Evolutionary conservation across 1,140 invertebrate species (phyloP), one percentile per base, ranked within the genome.

Genomic region (Cataglyphis hispanica): DNA sequence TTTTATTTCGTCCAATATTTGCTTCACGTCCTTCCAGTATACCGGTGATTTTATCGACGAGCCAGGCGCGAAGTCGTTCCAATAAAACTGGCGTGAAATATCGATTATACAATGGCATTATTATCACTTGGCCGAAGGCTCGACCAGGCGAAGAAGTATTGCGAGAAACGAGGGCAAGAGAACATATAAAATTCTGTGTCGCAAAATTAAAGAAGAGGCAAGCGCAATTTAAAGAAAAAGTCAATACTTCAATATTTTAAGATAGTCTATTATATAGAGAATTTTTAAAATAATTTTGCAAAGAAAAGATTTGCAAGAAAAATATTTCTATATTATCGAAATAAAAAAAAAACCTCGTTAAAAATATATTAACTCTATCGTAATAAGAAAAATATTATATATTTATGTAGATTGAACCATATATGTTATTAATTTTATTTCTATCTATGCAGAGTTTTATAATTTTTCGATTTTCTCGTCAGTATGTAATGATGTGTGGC

Each of bases 1-100:
- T 37, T 81, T 81, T 58, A 60, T 60, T 81, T 72, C 53, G 25
- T 60, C 19, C 66, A 25, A n/a, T 81, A 81, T 81, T 81, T 81
- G 34, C 58, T 70, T 81, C 50, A 7, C 66, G 25, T 34, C 60
- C 25, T 16, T 58, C 25, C 37, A 27, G 8, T 58, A 70, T 58
- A 50, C 43, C 53, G 3, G 16, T 19, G 22, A 80, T 72, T 81
- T 81, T 72, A 81, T 81, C 66, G 66, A 58, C 34, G 27, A 58
- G 34, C 16, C 25, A n/a, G 40, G 31, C 34, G 34, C 19, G 13
- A 63, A 84, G 40, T 75, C 25, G 56, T 46, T 74, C 56, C 25
- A 76, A 75, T 61, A 50, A 84, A 84, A 84, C 27, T 6, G 25
- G 69, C 11, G 40, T 58, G 50, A 70, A 81, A 81, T 72, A 81